Conservation (phyloP, 2,888 invertebrate genomes). For the Dolichopus griseipennis region DNA sequence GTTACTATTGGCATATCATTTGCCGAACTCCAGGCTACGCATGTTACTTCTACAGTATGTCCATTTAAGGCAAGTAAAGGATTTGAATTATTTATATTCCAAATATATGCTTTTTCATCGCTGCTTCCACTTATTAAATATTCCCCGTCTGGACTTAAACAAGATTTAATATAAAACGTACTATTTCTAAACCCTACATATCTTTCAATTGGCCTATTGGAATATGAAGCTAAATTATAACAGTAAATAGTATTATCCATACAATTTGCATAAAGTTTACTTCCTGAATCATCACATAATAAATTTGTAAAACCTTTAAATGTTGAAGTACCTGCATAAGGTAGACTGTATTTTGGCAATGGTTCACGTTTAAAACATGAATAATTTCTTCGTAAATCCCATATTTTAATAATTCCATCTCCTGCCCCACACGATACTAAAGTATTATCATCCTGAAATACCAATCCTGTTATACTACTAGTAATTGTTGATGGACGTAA, state of each 20-base stretch:
- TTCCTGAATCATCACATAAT: constrained; percentile 58
- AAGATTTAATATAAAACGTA: constrained; percentile 77
- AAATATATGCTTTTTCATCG: constrained; percentile 77
- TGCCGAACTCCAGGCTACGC: constrained; percentile 66
- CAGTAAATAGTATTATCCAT: constrained; percentile 80
- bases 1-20: constrained; percentile 61
- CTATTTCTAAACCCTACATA: constrained; percentile 68
- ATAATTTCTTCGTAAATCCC: constrained; percentile 81
- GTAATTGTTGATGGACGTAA: constrained; percentile 46
- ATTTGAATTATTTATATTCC: constrained; percentile 58
- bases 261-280: constrained; percentile 73
- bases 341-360: constrained; percentile 60
- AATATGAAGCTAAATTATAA: constrained; percentile 66
- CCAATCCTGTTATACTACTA: constrained; percentile 72
- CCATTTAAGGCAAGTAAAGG: constrained; percentile 65
- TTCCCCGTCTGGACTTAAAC: constrained; percentile 68
- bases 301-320: constrained; percentile 69
- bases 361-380: constrained; percentile 59
- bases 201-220: constrained; percentile 53
- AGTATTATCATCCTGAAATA: constrained; percentile 70
- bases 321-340: constrained; percentile 63
- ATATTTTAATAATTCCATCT: constrained; percentile 77
- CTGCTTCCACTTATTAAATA: constrained; percentile 85
- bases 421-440: constrained; percentile 79
- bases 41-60: constrained; percentile 78